Base-by-base conservation (phyloP, 2,888 invertebrate species). In the Habroteleia sp. region DNA sequence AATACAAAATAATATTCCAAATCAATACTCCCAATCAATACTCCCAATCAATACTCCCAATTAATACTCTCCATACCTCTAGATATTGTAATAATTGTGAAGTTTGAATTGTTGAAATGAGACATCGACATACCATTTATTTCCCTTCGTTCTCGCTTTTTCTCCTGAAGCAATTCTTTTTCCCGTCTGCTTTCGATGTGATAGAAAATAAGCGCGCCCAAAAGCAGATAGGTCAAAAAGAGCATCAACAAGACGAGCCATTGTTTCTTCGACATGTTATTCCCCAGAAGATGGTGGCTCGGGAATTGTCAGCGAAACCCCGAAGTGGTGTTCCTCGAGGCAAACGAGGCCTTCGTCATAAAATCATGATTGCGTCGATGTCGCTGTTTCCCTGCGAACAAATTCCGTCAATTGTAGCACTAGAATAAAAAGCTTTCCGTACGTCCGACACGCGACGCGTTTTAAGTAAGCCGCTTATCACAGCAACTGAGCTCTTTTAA, bases 201-300 rank as follows among this genome's bases (percentile, higher is more conserved):
- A 89, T 95, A 94, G 88, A 96, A 96, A 80, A 96, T 93, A 76
- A 93, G 93, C n/a, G 96, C 96, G 5, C 96, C 96, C 69, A 96
- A 91, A 81, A 95, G 89, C 78, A 95, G 89, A 85, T 95, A 95
- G 69, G 92, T 91, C 68, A 95, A 91, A 84, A 95, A 95, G 81
- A 95, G 91, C 80, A 93, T 91, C 80, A 94, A 90, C 89, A 95
- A 91, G 79, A 93, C 92, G 77, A 94, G 91, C 91, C 94, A 92
- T 90, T 95, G 94, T 91, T 92, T 94, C 86, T 93, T 94, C 87
- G 94, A 93, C 95, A 95, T 95, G 91, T 79, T 84, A 62, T 29
- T 31, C 46, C 54, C 54, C 14, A 29, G 20, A 16, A 39, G 42
- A 56, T 29, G 37, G 5, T 31, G 31, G 1, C 20, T 7, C 42